A percentile compares a stretch with the other conserved stretches of the same genome.
These are phyloP conservation scores for Denticeps clupeoides DNA, from an alignment of 2,797 vertebrate genomes.

Conservation along the genomic window DNA sequence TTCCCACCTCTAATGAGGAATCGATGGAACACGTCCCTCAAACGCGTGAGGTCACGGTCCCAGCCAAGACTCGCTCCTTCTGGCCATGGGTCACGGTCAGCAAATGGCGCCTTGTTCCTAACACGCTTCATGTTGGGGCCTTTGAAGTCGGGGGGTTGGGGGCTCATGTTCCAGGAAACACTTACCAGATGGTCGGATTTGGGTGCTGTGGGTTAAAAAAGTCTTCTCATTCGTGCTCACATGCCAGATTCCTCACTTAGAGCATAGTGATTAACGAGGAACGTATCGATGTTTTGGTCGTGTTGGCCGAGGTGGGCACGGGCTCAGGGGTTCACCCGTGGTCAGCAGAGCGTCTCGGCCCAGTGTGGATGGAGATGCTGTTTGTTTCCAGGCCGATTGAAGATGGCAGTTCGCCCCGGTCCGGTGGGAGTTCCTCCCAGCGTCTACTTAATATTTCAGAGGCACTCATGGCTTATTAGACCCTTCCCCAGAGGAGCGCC, in stretches of 20 bases:
- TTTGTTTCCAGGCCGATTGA: constrained; percentile 55
- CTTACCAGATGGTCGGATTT: background rate
- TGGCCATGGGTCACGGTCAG: background rate
- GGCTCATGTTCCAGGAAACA: background rate
- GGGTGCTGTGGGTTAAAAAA: background rate
- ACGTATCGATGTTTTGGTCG: constrained; percentile 11
- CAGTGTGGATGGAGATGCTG: constrained; percentile 25
- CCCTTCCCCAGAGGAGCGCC: constrained; percentile 35
- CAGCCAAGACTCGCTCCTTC: constrained; percentile 8
- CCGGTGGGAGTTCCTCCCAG: constrained; percentile 53
- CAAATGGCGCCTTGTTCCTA: background rate
- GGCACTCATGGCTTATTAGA: constrained; percentile 69
- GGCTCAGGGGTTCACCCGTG: background rate
- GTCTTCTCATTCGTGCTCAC: too few relatives aligned
- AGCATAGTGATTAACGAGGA: background rate
- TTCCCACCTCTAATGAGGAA: constrained; percentile 50
- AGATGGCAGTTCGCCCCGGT: constrained; percentile 50
- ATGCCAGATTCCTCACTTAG: too few relatives aligned
- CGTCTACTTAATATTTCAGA: constrained; percentile 72
- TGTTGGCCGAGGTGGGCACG: background rate
- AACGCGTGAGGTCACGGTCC: constrained; percentile 28
- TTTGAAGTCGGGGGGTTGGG: background rate
- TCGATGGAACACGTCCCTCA: constrained; percentile 43
- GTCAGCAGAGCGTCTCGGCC: constrained; percentile 17
- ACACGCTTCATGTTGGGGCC: background rate